phyloP scores from a whole-genome alignment of 2,888 invertebrate genomes.

The Aporophyla nigra region DNA sequence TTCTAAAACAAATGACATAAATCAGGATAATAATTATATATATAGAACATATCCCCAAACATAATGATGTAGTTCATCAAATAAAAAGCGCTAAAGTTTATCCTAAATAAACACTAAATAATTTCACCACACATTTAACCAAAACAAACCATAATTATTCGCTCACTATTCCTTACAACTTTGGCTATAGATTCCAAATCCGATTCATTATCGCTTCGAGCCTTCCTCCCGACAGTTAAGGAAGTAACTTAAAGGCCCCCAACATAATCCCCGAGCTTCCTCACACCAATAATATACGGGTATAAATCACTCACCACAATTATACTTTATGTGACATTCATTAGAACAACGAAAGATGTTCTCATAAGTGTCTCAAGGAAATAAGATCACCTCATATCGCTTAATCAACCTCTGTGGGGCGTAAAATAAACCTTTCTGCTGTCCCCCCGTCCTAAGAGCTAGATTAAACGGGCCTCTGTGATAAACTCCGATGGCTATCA shows the following conservation, averaged over 20 bases:
- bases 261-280: conserved; percentile 34
- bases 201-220: conserved; percentile 63
- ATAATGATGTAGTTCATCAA: not conserved
- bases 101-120: conserved; percentile 38
- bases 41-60: not conserved
- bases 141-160: conserved; percentile 57
- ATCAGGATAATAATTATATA: not conserved
- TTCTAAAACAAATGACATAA: not conserved
- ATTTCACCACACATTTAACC: conserved; percentile 49
- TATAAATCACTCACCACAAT: conserved; percentile 70
- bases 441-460: conserved; percentile 83
- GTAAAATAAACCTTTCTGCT: conserved; percentile 80
- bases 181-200: conserved; percentile 63
- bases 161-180: conserved; percentile 53
- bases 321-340: conserved; percentile 75
- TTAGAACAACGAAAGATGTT: conserved; percentile 74
- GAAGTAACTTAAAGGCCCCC: conserved; percentile 56
- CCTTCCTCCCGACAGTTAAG: conserved; percentile 53
- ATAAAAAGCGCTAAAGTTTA: not conserved
- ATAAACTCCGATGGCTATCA: conserved; percentile 81
- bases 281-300: conserved; percentile 59
- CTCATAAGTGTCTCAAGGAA: conserved; percentile 79
- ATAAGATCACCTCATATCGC: conserved; percentile 83
- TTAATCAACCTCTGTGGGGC: conserved; percentile 81
- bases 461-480: conserved; percentile 87